Conservation (phyloP, 2,888 invertebrate genomes). For the Panorpa germanica region DNA sequence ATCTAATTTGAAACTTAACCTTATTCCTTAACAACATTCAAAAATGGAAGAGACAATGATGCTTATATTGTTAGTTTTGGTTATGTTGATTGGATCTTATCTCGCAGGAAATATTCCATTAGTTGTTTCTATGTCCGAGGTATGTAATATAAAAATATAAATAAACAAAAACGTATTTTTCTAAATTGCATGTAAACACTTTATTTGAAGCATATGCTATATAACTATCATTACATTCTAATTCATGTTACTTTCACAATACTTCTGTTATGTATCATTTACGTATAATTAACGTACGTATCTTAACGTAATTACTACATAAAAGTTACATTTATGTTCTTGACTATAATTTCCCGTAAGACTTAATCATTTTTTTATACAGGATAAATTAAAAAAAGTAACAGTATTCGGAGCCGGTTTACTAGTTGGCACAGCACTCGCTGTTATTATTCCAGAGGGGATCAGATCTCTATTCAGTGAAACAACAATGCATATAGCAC, state of each 20-base stretch:
- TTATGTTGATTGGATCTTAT: conserved; percentile 95
- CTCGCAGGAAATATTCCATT: conserved; percentile 88
- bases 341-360: too few relatives aligned
- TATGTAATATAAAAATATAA: conserved; percentile 30
- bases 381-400: conserved; percentile 87
- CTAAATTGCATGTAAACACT: conserved; percentile 1
- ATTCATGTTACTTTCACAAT: neutral
- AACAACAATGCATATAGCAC: conserved; percentile 8
- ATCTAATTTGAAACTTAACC: too few relatives aligned
- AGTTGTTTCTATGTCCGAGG: conserved; percentile 88
- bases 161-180: neutral
- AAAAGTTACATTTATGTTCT: conserved; percentile 2
- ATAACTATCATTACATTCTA: neutral
- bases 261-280: conserved; percentile 6
- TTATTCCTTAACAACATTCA: conserved; percentile 15
- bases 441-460: conserved; percentile 97
- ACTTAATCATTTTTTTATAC: conserved; percentile 19
- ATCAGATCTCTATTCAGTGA: conserved; percentile 59
- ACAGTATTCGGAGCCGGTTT: conserved; percentile 94
- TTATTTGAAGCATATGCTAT: too few relatives aligned
- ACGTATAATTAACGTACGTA: conserved; percentile 4
- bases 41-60: conserved; percentile 72
- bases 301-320: conserved; percentile 1
- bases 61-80: conserved; percentile 62
- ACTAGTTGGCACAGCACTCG: conserved; percentile 89